Conservation (phyloP, 2,888 invertebrate genomes). For the Trissolcus japonicus region DNA sequence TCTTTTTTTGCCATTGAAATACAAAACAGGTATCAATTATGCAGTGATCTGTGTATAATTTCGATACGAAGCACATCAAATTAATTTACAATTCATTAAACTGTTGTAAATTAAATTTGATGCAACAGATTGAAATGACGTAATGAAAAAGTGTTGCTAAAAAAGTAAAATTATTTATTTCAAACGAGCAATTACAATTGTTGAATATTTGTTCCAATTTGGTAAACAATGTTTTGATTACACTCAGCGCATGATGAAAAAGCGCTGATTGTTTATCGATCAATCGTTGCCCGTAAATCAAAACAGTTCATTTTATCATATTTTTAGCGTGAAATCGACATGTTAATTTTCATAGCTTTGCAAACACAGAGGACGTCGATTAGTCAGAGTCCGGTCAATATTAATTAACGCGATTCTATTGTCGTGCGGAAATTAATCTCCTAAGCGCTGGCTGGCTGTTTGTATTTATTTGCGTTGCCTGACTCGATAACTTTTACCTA, state of each 20-base stretch:
- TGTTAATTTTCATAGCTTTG: conserved; percentile 35
- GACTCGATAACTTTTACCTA: conserved; percentile 7
- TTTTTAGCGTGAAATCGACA: conserved; percentile 15
- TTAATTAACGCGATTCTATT: conserved; percentile 46
- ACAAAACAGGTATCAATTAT: no score
- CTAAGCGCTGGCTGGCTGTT: conserved; percentile 24
- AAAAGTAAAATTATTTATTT: no score
- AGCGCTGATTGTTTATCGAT: neutral
- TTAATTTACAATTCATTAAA: no score
- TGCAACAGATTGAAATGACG: no score
- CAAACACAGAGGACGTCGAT: conserved; percentile 28
- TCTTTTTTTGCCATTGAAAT: no score
- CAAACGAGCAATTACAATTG: no score
- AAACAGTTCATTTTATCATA: conserved; percentile 1
- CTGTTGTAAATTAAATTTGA: no score
- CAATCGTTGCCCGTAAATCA: neutral
- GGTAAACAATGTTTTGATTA: neutral
- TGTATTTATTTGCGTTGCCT: conserved; percentile 24
- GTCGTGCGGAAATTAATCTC: conserved; percentile 42
- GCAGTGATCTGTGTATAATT: no score
- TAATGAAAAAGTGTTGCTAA: no score
- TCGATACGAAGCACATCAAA: no score
- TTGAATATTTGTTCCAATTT: no score
- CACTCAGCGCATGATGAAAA: neutral
- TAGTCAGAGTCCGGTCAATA: conserved; percentile 44